Percentiles rank a stretch among this genome's conserved stretches.
phyloP scores from a whole-genome alignment of 2,797 vertebrate species.

The Cygnus olor region DNA sequence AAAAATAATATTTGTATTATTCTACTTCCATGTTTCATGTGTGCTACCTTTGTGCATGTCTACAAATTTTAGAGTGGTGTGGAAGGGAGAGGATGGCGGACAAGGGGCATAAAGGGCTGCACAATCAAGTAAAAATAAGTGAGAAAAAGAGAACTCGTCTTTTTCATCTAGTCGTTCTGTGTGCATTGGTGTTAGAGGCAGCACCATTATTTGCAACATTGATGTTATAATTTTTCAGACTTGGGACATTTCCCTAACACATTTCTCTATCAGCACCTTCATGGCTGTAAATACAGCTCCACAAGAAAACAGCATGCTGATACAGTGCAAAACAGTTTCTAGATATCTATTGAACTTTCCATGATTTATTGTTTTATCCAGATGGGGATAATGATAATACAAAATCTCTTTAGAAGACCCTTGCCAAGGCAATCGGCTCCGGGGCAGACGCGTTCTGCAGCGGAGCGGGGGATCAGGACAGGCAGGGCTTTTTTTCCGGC shows the following conservation, averaged over 20 bases:
- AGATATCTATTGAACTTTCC: background rate
- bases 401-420: background rate
- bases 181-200: background rate
- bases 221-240: background rate
- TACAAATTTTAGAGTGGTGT: background rate
- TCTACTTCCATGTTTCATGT: background rate
- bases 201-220: rapidly evolving
- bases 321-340: background rate
- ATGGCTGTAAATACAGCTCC: background rate
- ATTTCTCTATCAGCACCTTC: background rate
- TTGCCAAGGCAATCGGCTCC: no score
- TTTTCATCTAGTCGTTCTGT: background rate
- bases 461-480: no score
- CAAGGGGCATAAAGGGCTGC: background rate
- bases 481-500: no score
- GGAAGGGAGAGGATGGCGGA: background rate
- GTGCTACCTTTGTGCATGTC: background rate
- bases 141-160: rapidly evolving
- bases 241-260: background rate
- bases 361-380: background rate
- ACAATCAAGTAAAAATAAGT: background rate
- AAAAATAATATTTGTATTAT: background rate
- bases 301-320: rapidly evolving
- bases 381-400: background rate
- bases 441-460: no score